phyloP scores from a whole-genome alignment of 2,797 vertebrate genomes.

The Amphiprion clarkii region DNA sequence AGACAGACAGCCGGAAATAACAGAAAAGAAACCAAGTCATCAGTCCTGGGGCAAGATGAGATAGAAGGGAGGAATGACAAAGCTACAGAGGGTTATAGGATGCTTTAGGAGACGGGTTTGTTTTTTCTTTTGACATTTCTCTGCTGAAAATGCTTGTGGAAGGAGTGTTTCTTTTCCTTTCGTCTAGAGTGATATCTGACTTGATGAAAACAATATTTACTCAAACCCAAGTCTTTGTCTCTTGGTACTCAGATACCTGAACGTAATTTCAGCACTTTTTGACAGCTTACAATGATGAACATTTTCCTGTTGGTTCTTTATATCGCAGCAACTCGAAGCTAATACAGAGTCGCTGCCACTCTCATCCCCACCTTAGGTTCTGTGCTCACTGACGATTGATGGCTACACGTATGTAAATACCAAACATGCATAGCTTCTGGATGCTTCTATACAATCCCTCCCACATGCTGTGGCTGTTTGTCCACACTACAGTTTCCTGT shows the following conservation, averaged over 20 bases:
- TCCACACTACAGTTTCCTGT: constrained; percentile 14
- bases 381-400: not conserved
- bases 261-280: not conserved
- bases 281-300: not conserved
- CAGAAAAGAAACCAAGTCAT: constrained; percentile 58
- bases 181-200: not conserved
- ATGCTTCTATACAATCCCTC: not conserved
- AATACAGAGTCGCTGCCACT: too few relatives aligned
- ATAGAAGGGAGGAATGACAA: constrained; percentile 42
- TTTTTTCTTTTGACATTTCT: constrained; percentile 17
- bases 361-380: too few relatives aligned
- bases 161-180: constrained; percentile 13
- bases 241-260: not conserved
- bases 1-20: constrained; percentile 55
- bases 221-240: not conserved
- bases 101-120: constrained; percentile 27
- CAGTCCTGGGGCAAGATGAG: constrained; percentile 52
- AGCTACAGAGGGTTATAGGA: constrained; percentile 28
- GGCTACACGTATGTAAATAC: not conserved
- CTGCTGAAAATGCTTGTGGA: not conserved
- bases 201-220: not conserved
- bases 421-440: not conserved
- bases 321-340: too few relatives aligned
- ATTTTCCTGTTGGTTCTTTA: not conserved
- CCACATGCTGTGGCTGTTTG: not conserved